Conservation (phyloP, 2,797 vertebrate genomes). For the Botia kubotai region DNA sequence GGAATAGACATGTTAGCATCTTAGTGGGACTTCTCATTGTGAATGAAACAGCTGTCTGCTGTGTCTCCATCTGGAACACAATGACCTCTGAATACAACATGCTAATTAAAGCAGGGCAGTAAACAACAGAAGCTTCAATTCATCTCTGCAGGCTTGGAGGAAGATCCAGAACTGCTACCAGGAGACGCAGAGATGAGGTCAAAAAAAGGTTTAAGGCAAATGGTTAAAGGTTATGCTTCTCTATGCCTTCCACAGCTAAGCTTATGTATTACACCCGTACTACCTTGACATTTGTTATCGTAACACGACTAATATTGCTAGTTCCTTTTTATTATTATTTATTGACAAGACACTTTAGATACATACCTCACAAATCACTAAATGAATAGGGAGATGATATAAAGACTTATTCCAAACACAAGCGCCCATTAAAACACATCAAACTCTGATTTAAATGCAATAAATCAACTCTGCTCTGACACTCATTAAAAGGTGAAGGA, state of each 20-base stretch:
- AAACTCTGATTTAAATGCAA: too few species aligned
- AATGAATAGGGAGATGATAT: background rate
- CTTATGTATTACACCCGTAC: background rate
- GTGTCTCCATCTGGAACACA: slow-evolving; percentile 59
- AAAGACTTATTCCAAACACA: background rate
- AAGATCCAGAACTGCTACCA: slow-evolving; percentile 1
- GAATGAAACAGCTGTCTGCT: slow-evolving; percentile 65
- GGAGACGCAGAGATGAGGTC: background rate
- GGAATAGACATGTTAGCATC: slow-evolving; percentile 46
- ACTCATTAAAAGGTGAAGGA: too few species aligned
- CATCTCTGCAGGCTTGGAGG: slow-evolving; percentile 18
- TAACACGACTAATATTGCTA: background rate
- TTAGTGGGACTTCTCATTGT: slow-evolving; percentile 47
- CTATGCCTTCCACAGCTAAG: background rate
- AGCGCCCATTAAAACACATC: background rate
- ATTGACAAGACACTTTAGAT: background rate
- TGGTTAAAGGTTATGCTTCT: background rate
- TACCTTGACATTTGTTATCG: background rate
- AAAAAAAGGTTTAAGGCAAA: slow-evolving; percentile 16
- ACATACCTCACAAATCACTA: background rate
- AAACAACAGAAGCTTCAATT: slow-evolving; percentile 59
- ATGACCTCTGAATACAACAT: slow-evolving; percentile 61
- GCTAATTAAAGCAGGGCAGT: slow-evolving; percentile 65
- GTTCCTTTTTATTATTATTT: background rate
- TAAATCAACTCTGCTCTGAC: background rate